Base-by-base conservation (phyloP, 2,113 vertebrate genomes). In the Tenrec ecaudatus region DNA sequence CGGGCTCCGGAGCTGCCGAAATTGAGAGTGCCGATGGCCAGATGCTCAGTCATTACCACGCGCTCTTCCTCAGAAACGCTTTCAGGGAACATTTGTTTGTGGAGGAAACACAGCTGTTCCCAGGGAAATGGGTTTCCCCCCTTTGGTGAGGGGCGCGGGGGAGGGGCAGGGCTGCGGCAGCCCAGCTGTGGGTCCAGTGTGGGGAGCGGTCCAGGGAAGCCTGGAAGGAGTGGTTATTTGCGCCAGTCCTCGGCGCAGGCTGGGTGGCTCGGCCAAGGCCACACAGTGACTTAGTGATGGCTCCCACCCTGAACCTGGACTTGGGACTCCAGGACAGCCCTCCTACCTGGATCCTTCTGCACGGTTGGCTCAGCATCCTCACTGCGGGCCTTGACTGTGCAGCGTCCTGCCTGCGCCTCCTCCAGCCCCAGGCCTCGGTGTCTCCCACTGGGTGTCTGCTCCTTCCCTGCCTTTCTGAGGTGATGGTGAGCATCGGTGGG, bases 101-200 rank as follows among this genome's bases (percentile, higher is more conserved):
- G 86, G 95, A 98, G 97, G 97, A 98, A 97, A 95, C 97, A 89
- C 98, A 98, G 98, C 97, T 98, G 98, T 97, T 97, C 92, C 94
- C 58, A 17, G 95, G 93, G 96, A 95, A 97, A 96, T 95, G 95
- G 97, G 27, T 95, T 96, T 96, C 94, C 89, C 89, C 96, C 94
- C 89, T 84, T 82, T 91, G 90, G 94, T 96, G 95, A 95, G 95
- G 94, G 94, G 92, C 91, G 93, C 43, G 17, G 27, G 0, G 82
- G 36, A 89, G 53, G 82, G 96, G 81, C 43, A 27, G 3, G 0
- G 31, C 29, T 1, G 0, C 14, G 15, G 10, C 64, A 62, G 22
- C 82, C 43, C 43, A 81, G 43, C 88, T 68, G 89, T 89, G 76
- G 93, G 0, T 12, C 23, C 11, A 33, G 47, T 86, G 58, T 75